These are phyloP conservation scores for Solenodon paradoxus DNA, from an alignment of 2,113 vertebrate species.

Conservation along the genomic window DNA sequence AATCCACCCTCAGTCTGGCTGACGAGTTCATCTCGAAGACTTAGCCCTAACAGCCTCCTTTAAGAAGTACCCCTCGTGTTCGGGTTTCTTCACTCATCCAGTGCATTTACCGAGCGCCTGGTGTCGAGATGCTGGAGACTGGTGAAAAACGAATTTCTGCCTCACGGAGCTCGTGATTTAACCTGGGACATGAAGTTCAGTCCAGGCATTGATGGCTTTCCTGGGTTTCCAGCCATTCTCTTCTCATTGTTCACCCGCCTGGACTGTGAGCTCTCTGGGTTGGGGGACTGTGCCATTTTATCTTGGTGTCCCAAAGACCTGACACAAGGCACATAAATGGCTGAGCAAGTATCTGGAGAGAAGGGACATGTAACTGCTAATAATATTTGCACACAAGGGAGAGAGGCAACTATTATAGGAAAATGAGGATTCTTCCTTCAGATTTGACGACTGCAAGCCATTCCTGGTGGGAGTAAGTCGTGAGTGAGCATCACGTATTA, in stretches of 20 bases:
- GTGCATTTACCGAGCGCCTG: neutral
- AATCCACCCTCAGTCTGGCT: neutral
- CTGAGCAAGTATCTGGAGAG: neutral
- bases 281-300: neutral
- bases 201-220: neutral
- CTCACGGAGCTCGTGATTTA: neutral
- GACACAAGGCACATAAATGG: neutral
- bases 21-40: neutral
- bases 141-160: neutral
- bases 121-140: neutral
- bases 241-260: neutral
- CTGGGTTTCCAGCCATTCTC: neutral
- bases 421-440: neutral
- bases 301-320: neutral
- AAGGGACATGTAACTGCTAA: neutral
- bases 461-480: neutral
- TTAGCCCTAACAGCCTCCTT: neutral
- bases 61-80: neutral
- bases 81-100: neutral
- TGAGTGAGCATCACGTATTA: too few species aligned
- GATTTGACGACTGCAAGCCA: neutral
- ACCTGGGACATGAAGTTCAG: neutral
- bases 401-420: neutral
- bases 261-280: neutral
- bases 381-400: neutral